Conservation (phyloP, 1,140 invertebrate genomes). For the Drosophila lacertosa region DNA sequence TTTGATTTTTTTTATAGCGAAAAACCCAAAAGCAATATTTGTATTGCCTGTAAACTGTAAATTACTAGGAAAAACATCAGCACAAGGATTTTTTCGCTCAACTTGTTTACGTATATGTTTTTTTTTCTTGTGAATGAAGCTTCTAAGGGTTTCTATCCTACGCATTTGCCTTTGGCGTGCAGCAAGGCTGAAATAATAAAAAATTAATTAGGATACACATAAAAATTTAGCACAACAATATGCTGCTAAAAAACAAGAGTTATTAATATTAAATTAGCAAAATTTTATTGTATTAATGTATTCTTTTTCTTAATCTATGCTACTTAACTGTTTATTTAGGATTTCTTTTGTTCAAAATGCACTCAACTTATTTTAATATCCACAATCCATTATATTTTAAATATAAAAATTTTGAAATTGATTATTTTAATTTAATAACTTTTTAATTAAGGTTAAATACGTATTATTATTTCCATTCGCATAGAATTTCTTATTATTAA, state of each 20-base stretch:
- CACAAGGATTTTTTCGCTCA: no score
- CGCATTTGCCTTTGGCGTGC: not conserved
- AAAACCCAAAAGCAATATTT: no score
- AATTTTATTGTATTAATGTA: not conserved
- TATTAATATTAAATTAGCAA: not conserved
- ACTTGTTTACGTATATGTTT: no score
- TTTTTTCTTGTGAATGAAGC: no score
- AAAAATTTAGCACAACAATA: not conserved
- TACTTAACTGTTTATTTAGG: not conserved
- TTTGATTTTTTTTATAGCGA: no score
- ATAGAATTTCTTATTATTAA: conserved; percentile 28
- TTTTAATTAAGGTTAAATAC: not conserved
- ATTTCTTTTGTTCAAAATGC: not conserved
- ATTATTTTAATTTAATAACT: not conserved
- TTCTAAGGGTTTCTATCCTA: no score
- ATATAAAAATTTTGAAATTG: not conserved
- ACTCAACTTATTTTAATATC: not conserved
- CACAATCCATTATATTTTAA: not conserved
- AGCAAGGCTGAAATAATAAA: not conserved
- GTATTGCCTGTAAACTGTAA: no score
- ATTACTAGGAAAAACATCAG: no score
- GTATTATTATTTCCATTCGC: conserved; percentile 1
- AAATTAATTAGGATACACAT: not conserved
- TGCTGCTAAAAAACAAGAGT: not conserved
- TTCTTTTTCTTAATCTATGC: not conserved